These are phyloP conservation scores for Microplitis demolitor DNA, from an alignment of 1,140 invertebrate species.

Conservation along the genomic window DNA sequence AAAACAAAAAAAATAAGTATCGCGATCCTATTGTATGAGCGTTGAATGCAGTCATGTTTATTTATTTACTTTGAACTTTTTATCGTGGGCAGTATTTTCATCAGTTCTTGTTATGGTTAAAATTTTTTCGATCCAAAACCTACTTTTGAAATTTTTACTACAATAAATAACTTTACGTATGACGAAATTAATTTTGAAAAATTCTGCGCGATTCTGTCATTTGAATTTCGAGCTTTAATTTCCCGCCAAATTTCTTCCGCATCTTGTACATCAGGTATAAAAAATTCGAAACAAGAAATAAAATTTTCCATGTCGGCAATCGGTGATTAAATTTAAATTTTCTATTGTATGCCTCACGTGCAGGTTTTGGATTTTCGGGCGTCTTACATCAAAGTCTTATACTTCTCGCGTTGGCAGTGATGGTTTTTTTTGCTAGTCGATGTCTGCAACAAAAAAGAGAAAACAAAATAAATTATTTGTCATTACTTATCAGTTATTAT, in stretches of 20 bases:
- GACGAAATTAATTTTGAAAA: too few species aligned
- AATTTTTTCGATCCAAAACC: background rate
- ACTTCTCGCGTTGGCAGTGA: slow-evolving; percentile 43
- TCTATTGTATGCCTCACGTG: too few species aligned
- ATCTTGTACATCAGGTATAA: background rate
- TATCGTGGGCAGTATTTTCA: background rate
- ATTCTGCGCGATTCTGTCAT: too few species aligned
- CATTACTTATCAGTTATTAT: background rate
- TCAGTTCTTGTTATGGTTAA: background rate
- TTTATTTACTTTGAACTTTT: background rate
- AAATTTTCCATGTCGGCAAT: too few species aligned
- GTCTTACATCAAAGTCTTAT: too few species aligned
- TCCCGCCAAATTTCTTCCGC: background rate
- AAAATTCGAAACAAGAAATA: too few species aligned
- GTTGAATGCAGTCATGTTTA: background rate
- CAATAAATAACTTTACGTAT: too few species aligned
- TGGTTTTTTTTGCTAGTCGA: slow-evolving; percentile 44
- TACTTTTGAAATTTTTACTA: too few species aligned
- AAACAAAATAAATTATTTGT: slow-evolving; percentile 10
- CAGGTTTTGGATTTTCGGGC: too few species aligned
- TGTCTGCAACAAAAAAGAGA: slow-evolving; percentile 45
- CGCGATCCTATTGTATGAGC: background rate
- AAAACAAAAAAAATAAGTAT: background rate
- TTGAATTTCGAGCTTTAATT: background rate
- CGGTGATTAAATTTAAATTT: too few species aligned